Evolutionary conservation across 2,113 vertebrate genomes (phyloP).

Genomic region (Rhinoderma darwinii): DNA sequence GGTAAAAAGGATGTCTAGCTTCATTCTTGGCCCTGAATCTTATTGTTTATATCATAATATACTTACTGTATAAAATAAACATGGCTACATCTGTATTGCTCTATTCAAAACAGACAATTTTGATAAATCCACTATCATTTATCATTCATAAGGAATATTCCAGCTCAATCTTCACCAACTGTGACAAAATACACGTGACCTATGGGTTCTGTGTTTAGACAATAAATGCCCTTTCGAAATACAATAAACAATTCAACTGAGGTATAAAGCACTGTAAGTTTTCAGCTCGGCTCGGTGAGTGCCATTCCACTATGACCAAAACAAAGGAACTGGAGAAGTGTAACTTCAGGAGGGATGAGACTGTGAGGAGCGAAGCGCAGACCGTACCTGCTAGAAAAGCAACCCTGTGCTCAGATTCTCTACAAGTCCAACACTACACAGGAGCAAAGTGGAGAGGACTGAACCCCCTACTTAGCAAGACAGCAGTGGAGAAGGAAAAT

Average conservation of each 20-base stretch:
- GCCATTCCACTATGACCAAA: background rate
- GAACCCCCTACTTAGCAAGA: background rate
- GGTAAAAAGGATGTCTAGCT: no score
- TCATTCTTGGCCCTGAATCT: no score
- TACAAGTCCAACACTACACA: background rate
- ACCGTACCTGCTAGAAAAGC: background rate
- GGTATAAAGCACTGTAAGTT: background rate
- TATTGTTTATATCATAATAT: no score
- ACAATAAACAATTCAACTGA: conserved; percentile 6
- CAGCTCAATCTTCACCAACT: background rate
- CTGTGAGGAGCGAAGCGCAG: background rate
- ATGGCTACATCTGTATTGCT: no score
- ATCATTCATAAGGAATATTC: background rate
- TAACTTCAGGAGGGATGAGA: background rate
- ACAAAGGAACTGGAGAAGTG: conserved; percentile 7
- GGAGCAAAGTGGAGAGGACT: background rate
- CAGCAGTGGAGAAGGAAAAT: background rate
- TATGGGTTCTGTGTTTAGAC: background rate
- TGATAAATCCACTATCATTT: background rate
- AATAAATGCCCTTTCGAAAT: background rate
- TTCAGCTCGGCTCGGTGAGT: background rate
- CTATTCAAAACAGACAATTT: no score
- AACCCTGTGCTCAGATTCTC: background rate
- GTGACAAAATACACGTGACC: background rate
- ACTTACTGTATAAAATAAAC: no score